Evolutionary conservation across 2,797 vertebrate genomes (phyloP).

Genomic region (Gallirallus australis): DNA sequence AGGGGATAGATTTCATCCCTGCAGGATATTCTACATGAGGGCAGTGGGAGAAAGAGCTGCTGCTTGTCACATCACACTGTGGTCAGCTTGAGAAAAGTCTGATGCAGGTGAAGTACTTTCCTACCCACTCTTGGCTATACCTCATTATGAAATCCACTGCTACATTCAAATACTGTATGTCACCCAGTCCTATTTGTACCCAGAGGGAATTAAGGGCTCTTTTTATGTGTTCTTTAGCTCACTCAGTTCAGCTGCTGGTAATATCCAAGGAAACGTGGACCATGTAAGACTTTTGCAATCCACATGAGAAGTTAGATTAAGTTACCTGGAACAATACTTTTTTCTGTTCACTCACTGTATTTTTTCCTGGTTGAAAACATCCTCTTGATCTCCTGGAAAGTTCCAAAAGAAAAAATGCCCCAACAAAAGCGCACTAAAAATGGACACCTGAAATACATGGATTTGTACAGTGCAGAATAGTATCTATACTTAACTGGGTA

Average conservation of each 20-base stretch:
- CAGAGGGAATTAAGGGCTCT: neutral
- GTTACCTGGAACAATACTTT: neutral
- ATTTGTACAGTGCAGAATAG: neutral
- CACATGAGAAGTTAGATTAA: neutral
- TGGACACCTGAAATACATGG: neutral
- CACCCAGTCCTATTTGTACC: neutral
- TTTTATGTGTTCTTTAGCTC: neutral
- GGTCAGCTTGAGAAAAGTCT: neutral
- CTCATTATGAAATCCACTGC: neutral
- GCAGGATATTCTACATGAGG: neutral
- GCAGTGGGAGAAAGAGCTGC: neutral
- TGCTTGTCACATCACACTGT: neutral
- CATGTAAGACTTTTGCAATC: neutral
- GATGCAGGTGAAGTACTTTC: neutral
- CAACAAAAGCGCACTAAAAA: rapidly evolving
- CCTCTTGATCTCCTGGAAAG: neutral
- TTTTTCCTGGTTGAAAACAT: neutral
- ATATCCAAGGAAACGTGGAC: neutral
- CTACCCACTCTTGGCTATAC: neutral
- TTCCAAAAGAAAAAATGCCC: neutral
- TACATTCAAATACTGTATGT: neutral
- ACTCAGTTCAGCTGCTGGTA: neutral
- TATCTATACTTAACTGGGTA: neutral
- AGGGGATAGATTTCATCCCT: neutral
- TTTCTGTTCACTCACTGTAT: neutral